Conservation (phyloP, 2,888 invertebrate genomes). For the Phyto melanocephala region DNA sequence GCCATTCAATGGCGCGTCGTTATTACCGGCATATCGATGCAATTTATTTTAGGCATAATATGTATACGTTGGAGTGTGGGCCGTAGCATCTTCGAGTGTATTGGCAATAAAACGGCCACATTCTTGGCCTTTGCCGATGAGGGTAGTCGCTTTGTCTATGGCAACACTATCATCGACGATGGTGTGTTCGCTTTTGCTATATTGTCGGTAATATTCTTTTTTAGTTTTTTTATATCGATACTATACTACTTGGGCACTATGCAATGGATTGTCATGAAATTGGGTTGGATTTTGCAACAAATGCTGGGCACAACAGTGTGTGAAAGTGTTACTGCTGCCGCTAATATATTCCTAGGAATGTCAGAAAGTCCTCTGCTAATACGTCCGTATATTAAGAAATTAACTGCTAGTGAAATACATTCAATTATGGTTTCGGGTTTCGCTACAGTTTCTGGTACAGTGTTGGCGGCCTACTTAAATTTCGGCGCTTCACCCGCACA, state of each 20-base stretch:
- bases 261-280: slow-evolving; percentile 89
- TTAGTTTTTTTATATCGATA: slow-evolving; percentile 93
- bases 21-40: slow-evolving; percentile 87
- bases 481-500: slow-evolving; percentile 94
- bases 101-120: slow-evolving; percentile 83
- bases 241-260: slow-evolving; percentile 93
- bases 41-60: slow-evolving; percentile 90
- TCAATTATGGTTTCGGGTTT: slow-evolving; percentile 96
- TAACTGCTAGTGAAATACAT: slow-evolving; percentile 95
- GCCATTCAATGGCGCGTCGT: slow-evolving; percentile 89
- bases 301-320: slow-evolving; percentile 93
- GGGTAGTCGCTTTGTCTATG: slow-evolving; percentile 93
- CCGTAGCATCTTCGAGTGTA: slow-evolving; percentile 82
- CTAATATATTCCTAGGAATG: slow-evolving; percentile 96
- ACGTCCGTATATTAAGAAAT: slow-evolving; percentile 87
- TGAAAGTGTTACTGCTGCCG: slow-evolving; percentile 95
- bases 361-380: slow-evolving; percentile 94
- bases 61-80: slow-evolving; percentile 93
- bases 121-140: slow-evolving; percentile 89
- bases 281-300: slow-evolving; percentile 88
- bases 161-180: slow-evolving; percentile 82
- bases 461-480: slow-evolving; percentile 93
- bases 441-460: slow-evolving; percentile 96
- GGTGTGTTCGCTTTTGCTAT: slow-evolving; percentile 93
- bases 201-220: slow-evolving; percentile 95